phyloP scores from a whole-genome alignment of 2,888 invertebrate species.

The Hypena proboscidalis region DNA sequence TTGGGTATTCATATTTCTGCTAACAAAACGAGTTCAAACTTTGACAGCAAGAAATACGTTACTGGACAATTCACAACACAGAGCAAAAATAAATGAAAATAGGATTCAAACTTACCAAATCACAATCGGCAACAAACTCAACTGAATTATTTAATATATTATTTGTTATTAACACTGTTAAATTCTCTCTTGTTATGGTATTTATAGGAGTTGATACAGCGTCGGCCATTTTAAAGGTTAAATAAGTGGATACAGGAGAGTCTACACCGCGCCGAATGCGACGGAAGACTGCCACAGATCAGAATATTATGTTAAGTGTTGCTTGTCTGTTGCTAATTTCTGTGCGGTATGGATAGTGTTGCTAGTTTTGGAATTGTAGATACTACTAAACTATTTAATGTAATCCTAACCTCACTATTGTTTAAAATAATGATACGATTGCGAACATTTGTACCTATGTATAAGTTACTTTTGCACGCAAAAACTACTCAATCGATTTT shows the following conservation, averaged over 20 bases:
- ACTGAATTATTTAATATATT: slow-evolving; percentile 65
- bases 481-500: too few species aligned
- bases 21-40: slow-evolving; percentile 2
- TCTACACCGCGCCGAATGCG: slow-evolving; percentile 6
- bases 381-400: too few species aligned
- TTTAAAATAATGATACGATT: too few species aligned
- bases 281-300: slow-evolving; percentile 13
- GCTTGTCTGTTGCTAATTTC: neutral
- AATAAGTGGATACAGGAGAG: neutral
- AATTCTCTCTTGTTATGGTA: slow-evolving; percentile 59
- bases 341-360: slow-evolving; percentile 6
- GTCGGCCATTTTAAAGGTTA: slow-evolving; percentile 49
- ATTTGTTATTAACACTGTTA: slow-evolving; percentile 64
- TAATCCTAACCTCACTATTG: too few species aligned
- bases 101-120: slow-evolving; percentile 48
- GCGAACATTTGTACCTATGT: too few species aligned
- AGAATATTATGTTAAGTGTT: neutral
- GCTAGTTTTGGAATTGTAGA: too few species aligned
- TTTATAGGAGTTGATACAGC: slow-evolving; percentile 64
- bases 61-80: neutral
- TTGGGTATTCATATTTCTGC: neutral
- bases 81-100: slow-evolving; percentile 10
- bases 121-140: slow-evolving; percentile 60
- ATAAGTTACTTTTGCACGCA: too few species aligned
- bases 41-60: slow-evolving; percentile 1